Evolutionary conservation across 2,113 vertebrate species (phyloP).

Genomic region (Eulemur macaco): DNA sequence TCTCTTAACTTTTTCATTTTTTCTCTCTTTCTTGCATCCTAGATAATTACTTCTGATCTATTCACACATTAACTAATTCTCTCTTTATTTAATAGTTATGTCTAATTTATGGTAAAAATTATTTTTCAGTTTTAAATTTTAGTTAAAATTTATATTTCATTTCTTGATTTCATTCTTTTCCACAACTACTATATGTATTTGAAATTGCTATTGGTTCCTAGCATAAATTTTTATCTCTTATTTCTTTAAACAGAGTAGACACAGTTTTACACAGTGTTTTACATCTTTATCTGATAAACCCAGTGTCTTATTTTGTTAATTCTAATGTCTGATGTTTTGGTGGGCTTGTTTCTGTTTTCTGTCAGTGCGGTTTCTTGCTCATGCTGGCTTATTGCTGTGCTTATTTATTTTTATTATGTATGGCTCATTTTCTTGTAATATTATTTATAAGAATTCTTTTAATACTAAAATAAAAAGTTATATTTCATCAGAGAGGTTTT

Average conservation of each 20-base stretch:
- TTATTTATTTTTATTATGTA: not conserved
- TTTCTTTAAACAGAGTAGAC: not conserved
- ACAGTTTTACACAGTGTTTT: not conserved
- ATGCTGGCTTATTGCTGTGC: not conserved
- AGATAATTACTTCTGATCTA: not conserved
- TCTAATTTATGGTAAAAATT: not conserved
- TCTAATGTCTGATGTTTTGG: not conserved
- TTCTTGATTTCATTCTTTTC: not conserved
- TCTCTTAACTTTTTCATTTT: not conserved
- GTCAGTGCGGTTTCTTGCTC: not conserved
- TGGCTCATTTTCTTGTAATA: not conserved
- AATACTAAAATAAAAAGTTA: not conserved
- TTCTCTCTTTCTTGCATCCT: not conserved
- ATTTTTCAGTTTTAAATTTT: slow-evolving; percentile 41
- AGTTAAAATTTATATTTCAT: not conserved
- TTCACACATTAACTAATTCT: not conserved
- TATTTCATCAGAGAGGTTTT: not conserved
- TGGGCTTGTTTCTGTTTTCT: not conserved
- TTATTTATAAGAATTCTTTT: not conserved
- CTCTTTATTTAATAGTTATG: not conserved
- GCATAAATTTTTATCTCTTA: not conserved
- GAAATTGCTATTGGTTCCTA: not conserved
- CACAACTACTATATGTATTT: not conserved
- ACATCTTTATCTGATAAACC: not conserved
- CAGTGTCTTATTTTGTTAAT: not conserved